These are phyloP conservation scores for Phyllostomus discolor DNA, from an alignment of 2,113 vertebrate genomes.

Conservation along the genomic window DNA sequence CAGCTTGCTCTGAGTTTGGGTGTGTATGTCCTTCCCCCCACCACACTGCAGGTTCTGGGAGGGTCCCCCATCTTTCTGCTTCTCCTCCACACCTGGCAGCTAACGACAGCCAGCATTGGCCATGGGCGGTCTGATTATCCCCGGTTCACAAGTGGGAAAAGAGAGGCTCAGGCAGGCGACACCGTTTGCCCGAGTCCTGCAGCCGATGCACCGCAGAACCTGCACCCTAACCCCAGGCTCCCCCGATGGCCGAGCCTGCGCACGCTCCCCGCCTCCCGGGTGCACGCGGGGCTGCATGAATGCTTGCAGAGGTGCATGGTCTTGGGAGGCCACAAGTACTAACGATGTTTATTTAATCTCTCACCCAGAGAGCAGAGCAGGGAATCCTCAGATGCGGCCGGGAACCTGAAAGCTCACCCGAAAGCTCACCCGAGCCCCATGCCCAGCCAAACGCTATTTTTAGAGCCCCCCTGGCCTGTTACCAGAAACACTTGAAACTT, in stretches of 20 bases:
- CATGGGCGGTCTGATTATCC: background rate
- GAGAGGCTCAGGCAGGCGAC: background rate
- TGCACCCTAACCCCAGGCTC: background rate
- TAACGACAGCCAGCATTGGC: background rate
- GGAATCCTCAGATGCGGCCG: constrained; percentile 31
- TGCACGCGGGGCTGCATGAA: background rate
- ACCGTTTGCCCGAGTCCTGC: background rate
- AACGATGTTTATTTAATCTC: background rate
- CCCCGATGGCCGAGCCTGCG: background rate
- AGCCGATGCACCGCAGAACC: background rate
- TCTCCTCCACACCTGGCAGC: background rate
- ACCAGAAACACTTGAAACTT: constrained; percentile 69
- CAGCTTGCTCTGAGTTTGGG: background rate
- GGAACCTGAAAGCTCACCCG: constrained; percentile 52
- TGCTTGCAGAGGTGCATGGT: rapidly evolving
- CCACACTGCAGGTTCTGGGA: background rate
- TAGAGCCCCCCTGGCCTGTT: constrained; percentile 63
- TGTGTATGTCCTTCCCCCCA: rapidly evolving
- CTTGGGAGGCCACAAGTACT: background rate
- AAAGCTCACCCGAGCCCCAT: background rate
- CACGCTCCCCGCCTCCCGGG: background rate
- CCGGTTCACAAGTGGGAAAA: background rate
- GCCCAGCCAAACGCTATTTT: constrained; percentile 66
- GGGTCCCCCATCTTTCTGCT: background rate
- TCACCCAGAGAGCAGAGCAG: background rate